Percentiles rank a stretch among this genome's conserved stretches.
Evolutionary conservation across 1,140 invertebrate genomes (phyloP).

Genomic region (Drosophila dunni): DNA sequence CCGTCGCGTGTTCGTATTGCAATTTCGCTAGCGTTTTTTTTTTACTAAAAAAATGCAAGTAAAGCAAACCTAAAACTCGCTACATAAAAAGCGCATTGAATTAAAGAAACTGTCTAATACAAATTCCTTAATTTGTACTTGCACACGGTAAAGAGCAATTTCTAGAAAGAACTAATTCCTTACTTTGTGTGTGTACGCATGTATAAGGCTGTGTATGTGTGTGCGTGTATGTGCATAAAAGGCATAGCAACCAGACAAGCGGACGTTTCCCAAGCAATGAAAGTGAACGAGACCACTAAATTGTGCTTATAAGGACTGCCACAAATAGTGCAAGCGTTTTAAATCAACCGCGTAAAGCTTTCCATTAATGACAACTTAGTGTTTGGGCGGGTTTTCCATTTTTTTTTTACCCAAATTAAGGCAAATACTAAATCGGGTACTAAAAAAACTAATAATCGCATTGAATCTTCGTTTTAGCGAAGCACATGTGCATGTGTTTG

Average conservation of each 20-base stretch:
- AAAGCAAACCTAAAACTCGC: constrained; percentile 17
- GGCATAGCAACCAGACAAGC: constrained; percentile 61
- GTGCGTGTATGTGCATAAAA: constrained; percentile 54
- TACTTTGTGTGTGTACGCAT: constrained; percentile 17
- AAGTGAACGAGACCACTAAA: constrained; percentile 36
- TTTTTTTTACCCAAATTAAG: constrained; percentile 40
- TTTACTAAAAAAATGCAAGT: constrained; percentile 33
- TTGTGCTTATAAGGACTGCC: constrained; percentile 48
- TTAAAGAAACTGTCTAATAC: constrained; percentile 24
- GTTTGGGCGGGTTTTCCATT: constrained; percentile 46
- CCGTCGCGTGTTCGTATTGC: constrained; percentile 63
- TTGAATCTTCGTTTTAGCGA: constrained; percentile 47
- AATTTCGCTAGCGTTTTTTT: constrained; percentile 53
- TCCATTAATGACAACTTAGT: constrained; percentile 52
- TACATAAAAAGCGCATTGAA: constrained; percentile 24
- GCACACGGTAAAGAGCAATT: constrained; percentile 47
- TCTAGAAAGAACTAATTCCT: constrained; percentile 40
- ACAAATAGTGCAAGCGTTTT: constrained; percentile 31
- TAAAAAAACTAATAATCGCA: constrained; percentile 50
- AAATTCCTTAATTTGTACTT: constrained; percentile 16
- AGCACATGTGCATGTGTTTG: constrained; percentile 56
- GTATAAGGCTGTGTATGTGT: constrained; percentile 19
- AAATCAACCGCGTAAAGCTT: constrained; percentile 25
- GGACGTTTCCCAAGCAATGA: constrained; percentile 46
- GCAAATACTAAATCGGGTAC: constrained; percentile 26